phyloP scores from a whole-genome alignment of 2,797 vertebrate genomes.

The Coreius guichenoti region DNA sequence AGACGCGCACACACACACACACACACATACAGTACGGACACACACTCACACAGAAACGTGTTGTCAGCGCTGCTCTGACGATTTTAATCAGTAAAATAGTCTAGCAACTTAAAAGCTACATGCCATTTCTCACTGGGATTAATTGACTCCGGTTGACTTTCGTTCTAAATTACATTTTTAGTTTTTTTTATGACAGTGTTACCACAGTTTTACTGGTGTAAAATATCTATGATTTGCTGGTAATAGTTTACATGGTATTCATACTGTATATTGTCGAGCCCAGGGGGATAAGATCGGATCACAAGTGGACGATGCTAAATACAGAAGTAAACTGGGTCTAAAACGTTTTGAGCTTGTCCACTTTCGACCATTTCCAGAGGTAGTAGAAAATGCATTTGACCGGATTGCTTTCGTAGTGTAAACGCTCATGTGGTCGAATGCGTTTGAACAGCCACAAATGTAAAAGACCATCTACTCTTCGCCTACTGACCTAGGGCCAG shows the following conservation, averaged over 20 bases:
- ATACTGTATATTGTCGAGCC: too few species aligned
- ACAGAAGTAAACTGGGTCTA: too few species aligned
- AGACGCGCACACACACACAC: too few species aligned
- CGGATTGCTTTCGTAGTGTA: neutral
- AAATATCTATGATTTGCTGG: neutral
- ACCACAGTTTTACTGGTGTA: neutral
- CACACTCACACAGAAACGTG: too few species aligned
- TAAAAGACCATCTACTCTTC: neutral
- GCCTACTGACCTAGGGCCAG: neutral
- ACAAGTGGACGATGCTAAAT: too few species aligned
- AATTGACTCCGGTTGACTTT: too few species aligned
- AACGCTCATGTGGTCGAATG: neutral
- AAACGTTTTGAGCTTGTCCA: neutral
- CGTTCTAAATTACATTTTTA: too few species aligned
- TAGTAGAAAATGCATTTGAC: neutral
- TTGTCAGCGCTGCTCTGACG: too few species aligned
- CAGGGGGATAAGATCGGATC: neutral
- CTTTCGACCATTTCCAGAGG: neutral
- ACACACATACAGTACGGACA: too few species aligned
- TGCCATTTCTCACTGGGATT: too few species aligned
- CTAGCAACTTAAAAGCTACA: too few species aligned
- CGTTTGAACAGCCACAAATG: neutral
- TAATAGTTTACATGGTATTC: neutral
- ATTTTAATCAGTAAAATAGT: too few species aligned
- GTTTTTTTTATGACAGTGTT: neutral